Evolutionary conservation across 1,140 invertebrate genomes (phyloP), one percentile per base, ranked within the genome.

Genomic region (Helicoverpa zea): DNA sequence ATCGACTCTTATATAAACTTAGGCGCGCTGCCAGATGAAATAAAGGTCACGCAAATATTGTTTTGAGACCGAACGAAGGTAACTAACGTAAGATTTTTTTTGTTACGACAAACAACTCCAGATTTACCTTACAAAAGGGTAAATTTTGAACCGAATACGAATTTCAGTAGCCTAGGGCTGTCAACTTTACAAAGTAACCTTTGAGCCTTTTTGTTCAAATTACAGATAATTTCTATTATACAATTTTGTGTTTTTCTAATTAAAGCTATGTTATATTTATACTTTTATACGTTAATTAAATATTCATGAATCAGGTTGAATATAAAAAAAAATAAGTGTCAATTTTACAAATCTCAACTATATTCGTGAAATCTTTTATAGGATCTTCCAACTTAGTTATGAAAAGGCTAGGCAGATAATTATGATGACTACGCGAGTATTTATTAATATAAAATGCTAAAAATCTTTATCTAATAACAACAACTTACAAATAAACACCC

Each of bases 11-110:
- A 43, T 30, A 61, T 74, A 74, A 74, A 59, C 30, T 43, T 61
- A 74, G 72, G 56, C 54, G 52, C 11, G 18, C 16, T 59, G 56
- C 72, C 72, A 74, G 72, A 74, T 59, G 35, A 59, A 59, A 72
- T 72, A 74, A 74, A 74, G 54, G 72, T 74, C 72, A 74, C 56
- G 54, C 35, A 74, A 74, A 74, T 74, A 74, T 59, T 74, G 64
- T 68, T 49, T 59, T 74, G 29, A 74, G 29, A 73, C 43, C 49
- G 68, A 30, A 72, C 23, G 16, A 10, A 68, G 43, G 43, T 68
- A 68, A 49, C 2, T 29, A 23, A 68, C 68, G 29, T 54, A 64
- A 43, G 35, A 7, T 18, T 52, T 72, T n/a, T 54, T 51, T 72
- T 72, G 23, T 52, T 52, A 47, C 43, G 23, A 68, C 64, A 68